Conservation (phyloP, 30 jellyfish, hydroid and myxozoan species). For the Aurelia aurita region DNA sequence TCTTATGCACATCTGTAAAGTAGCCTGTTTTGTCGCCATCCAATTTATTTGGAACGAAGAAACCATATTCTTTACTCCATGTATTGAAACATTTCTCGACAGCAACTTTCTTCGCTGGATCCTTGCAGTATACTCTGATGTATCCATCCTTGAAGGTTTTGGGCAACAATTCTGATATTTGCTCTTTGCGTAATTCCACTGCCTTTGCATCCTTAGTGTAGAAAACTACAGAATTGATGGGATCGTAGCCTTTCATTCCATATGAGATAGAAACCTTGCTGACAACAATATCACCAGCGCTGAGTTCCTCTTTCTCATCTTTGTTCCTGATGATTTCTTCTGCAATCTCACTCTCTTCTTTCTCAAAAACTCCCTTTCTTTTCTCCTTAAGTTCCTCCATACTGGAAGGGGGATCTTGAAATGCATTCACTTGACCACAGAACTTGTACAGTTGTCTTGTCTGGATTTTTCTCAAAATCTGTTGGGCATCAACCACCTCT, state of each 20-base stretch:
- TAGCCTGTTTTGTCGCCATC: conserved; percentile 72
- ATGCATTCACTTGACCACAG: conserved; percentile 75
- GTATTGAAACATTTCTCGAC: conserved; percentile 37
- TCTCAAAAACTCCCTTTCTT: background rate
- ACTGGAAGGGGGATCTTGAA: background rate
- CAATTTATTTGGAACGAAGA: conserved; percentile 28
- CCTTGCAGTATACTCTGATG: conserved; percentile 75
- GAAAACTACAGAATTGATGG: conserved; percentile 55
- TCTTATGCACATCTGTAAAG: conserved; percentile 63
- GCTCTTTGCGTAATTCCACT: conserved; percentile 32
- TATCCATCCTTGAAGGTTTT: conserved; percentile 51
- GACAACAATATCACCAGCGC: conserved; percentile 49
- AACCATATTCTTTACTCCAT: conserved; percentile 64
- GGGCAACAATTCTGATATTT: conserved; percentile 74
- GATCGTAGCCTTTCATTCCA: conserved; percentile 65
- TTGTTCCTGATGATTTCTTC: conserved; percentile 30
- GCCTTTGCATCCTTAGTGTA: conserved; percentile 49
- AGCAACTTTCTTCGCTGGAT: conserved; percentile 7
- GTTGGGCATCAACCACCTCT: conserved; percentile 31
- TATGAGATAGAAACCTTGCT: conserved; percentile 32
- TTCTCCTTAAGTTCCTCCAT: background rate
- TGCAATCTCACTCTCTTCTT: conserved; percentile 16
- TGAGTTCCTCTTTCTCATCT: background rate
- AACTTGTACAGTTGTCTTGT: conserved; percentile 50
- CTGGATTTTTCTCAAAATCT: conserved; percentile 36